Conservation (phyloP, 2,113 vertebrate species). For the Centrocercus urophasianus region DNA sequence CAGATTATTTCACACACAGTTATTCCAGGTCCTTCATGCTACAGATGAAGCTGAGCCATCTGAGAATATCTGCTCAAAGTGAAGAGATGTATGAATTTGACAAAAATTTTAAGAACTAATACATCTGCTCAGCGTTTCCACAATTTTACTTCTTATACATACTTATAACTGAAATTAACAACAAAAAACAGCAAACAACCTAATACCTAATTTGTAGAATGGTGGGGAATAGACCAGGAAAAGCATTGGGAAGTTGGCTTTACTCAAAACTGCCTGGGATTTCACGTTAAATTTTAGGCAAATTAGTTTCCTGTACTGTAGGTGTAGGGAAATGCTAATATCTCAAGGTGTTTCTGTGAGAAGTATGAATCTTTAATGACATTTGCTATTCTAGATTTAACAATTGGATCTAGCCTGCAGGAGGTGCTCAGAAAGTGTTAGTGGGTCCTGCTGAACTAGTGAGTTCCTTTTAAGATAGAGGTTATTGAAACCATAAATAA, state of each 20-base stretch:
- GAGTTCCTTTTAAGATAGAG: background rate
- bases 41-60: background rate
- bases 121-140: background rate
- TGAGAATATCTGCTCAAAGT: background rate
- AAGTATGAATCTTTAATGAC: background rate
- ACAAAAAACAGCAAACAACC: background rate
- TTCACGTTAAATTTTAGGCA: background rate
- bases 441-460: background rate
- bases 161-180: background rate
- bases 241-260: background rate
- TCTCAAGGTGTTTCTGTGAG: background rate
- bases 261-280: background rate
- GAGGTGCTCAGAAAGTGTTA: background rate
- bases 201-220: background rate
- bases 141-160: background rate
- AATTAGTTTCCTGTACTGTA: background rate
- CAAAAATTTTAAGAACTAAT: background rate
- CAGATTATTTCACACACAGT: background rate
- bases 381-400: background rate
- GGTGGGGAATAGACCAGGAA: background rate
- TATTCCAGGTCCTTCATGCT: background rate
- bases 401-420: background rate
- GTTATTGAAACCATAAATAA: slow-evolving; percentile 44
- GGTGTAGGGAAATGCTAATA: background rate
- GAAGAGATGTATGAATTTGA: background rate